Evolutionary conservation across 2,797 vertebrate genomes (phyloP), one percentile per base, ranked within the genome.

Genomic region (Adrianichthys oophorus): DNA sequence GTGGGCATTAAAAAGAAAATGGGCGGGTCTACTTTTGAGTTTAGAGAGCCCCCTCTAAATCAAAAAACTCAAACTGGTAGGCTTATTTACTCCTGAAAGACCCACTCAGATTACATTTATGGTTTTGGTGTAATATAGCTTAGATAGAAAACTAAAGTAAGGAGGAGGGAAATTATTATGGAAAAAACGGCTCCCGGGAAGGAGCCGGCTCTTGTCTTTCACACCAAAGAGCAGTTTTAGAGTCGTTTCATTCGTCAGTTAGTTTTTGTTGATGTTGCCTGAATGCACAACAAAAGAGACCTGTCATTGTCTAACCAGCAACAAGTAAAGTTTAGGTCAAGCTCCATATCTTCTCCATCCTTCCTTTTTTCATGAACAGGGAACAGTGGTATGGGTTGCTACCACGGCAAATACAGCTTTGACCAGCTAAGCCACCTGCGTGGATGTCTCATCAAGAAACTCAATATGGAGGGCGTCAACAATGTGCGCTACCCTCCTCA

Each of bases 341-440:
- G n/a, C 12, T 60, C 4, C 26, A 19, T 17, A 4, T 32, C 3
- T 18, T 41, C 19, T 42, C 13, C 4, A 10, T 14, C 29, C 15
- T 50, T 4, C 67, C 7, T 65, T 10, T 10, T 46, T 4, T 70
- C 42, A 21, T 41, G 53, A 26, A 0, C 87, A 97, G 97, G 96
- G 7, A 82, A 94, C 88, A 98, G 97, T 0, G 96, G 96, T 12
- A 96, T 96, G 91, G 97, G 97, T 0, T 65, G 91, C 70, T 99
- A 98, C 83, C 95, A 94, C 0, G 95, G 95, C 59, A 92, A 84
- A 80, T 74, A 87, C 78, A 93, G 79, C 84, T 98, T 98, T 0
- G 92, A 96, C 72, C 93, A 91, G 76, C 92, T 98, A 80, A 98
- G 95, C 43, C 96, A 98, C 81, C 76, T 68, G 76, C 91, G 94